A percentile compares a stretch with the other conserved stretches of the same genome.
phyloP scores from a whole-genome alignment of 1,140 invertebrate species.

The Vollenhovia emeryi region DNA sequence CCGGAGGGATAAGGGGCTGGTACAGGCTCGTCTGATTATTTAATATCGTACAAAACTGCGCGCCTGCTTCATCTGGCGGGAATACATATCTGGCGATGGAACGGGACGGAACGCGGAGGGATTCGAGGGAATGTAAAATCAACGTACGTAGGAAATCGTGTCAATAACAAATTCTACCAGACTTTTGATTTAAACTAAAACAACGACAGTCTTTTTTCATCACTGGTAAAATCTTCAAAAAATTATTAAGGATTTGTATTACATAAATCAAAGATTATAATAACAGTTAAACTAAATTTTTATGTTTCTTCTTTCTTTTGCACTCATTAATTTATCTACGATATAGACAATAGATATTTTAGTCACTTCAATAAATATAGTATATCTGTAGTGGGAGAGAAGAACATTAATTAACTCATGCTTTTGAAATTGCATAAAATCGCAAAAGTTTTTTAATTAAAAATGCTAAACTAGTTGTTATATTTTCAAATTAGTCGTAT shows the following conservation, averaged over 20 bases:
- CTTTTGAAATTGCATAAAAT: not conserved
- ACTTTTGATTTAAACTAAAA: not conserved
- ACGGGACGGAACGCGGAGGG: conserved; percentile 59
- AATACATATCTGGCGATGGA: conserved; percentile 73
- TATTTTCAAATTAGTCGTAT: not conserved
- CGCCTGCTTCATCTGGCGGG: conserved; percentile 72
- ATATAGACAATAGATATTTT: not conserved
- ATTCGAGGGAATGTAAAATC: conserved; percentile 68
- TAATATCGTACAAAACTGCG: conserved; percentile 79
- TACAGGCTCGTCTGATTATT: conserved; percentile 78
- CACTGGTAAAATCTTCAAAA: not conserved
- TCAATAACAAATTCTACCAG: conserved; percentile 72
- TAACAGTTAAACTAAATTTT: not conserved
- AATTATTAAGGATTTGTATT: not conserved
- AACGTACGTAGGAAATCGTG: conserved; percentile 72
- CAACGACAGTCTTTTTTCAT: not conserved
- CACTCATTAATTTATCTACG: not conserved
- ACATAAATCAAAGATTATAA: not conserved
- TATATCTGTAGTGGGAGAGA: not conserved
- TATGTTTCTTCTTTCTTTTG: not conserved
- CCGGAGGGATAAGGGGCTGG: conserved; percentile 63
- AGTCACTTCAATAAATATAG: not conserved
- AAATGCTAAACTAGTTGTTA: not conserved
- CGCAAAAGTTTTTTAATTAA: not conserved
- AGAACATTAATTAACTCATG: not conserved